Evolutionary conservation across 2,888 invertebrate species (phyloP).

Genomic region (Cantharis lateralis): DNA sequence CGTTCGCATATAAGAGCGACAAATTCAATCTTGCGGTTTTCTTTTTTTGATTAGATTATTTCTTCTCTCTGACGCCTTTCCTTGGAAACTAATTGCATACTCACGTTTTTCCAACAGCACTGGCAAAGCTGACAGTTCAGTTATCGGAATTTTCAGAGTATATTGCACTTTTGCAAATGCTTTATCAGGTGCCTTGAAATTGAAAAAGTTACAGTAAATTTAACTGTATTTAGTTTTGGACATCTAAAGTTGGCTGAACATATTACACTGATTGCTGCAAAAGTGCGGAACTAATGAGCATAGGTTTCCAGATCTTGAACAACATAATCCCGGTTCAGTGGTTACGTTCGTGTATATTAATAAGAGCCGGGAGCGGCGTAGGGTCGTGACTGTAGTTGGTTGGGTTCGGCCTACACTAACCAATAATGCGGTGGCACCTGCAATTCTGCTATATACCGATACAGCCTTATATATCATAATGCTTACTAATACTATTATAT

Average conservation of each 20-base stretch:
- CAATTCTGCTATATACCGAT: slow-evolving; percentile 8
- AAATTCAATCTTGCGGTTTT: too few species aligned
- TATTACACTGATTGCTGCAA: slow-evolving; percentile 40
- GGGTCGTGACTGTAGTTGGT: slow-evolving; percentile 30
- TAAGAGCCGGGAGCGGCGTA: slow-evolving; percentile 38
- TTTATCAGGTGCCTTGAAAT: background rate
- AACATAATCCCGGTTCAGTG: slow-evolving; percentile 46
- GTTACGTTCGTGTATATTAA: slow-evolving; percentile 37
- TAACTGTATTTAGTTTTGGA: background rate
- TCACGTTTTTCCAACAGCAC: background rate
- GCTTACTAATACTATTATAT: background rate
- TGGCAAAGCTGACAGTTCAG: background rate
- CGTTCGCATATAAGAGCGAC: background rate
- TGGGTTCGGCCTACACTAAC: slow-evolving; percentile 39
- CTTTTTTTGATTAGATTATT: background rate
- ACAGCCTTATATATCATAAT: background rate
- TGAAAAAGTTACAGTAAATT: background rate
- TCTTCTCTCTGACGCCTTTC: background rate
- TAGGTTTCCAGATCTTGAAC: slow-evolving; percentile 50
- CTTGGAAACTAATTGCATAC: too few species aligned
- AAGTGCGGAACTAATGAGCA: slow-evolving; percentile 50
- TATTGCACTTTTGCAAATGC: background rate
- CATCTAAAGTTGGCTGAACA: background rate
- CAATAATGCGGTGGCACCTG: slow-evolving; percentile 37
- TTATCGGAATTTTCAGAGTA: background rate